These are phyloP conservation scores for Erethizon dorsatum DNA, from an alignment of 2,797 vertebrate genomes.

Conservation along the genomic window DNA sequence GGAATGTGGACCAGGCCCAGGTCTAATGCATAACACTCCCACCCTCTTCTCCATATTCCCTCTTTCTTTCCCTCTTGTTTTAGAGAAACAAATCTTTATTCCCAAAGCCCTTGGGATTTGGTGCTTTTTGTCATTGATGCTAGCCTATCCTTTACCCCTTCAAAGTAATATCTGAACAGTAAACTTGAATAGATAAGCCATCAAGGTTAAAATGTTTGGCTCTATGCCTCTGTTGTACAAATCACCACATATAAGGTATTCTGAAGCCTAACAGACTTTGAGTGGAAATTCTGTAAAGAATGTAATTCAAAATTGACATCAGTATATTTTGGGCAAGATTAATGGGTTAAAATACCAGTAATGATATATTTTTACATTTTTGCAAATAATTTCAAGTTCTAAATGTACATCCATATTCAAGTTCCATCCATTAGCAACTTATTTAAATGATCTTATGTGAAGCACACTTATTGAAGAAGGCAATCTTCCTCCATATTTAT, in stretches of 20 bases:
- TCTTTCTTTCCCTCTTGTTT: neutral
- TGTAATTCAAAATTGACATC: neutral
- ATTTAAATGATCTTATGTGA: neutral
- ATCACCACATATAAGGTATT: neutral
- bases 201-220: neutral
- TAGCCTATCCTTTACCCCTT: neutral
- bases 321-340: neutral
- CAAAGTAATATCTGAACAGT: neutral
- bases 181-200: neutral
- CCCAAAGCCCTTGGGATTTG: neutral
- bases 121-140: neutral
- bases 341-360: conserved; percentile 48
- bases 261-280: neutral
- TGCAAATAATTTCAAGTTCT: conserved; percentile 28
- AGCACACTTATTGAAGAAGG: neutral
- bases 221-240: neutral
- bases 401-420: neutral
- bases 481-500: neutral
- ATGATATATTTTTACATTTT: neutral
- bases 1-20: neutral
- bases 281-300: neutral
- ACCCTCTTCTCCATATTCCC: neutral
- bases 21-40: neutral
- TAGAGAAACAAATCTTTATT: neutral
- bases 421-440: neutral